A percentile compares a stretch with the other conserved stretches of the same genome.
phyloP scores from a whole-genome alignment of 2,888 invertebrate species.

The Pterostichus madidus region DNA sequence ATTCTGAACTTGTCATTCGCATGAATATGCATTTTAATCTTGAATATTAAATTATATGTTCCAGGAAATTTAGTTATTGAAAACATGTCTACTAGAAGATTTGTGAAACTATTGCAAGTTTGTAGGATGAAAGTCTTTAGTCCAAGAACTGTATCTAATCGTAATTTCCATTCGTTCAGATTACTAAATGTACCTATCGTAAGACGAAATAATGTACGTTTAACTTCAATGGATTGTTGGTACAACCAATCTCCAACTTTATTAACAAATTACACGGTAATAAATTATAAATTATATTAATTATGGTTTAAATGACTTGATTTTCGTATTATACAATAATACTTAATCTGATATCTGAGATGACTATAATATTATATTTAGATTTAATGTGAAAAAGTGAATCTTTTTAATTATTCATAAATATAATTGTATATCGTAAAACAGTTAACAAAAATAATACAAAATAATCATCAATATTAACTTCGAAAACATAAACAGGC shows the following conservation, averaged over 20 bases:
- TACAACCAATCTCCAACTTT: not conserved
- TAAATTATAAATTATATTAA: not conserved
- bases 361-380: too few species aligned
- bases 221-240: not conserved
- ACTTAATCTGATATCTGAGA: too few species aligned
- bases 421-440: too few species aligned
- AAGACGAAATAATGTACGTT: not conserved
- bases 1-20: too few species aligned
- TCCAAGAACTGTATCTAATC: slow-evolving; percentile 7
- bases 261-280: slow-evolving; percentile 17
- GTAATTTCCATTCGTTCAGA: not conserved
- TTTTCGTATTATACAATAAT: too few species aligned
- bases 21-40: too few species aligned
- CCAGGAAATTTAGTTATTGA: not conserved
- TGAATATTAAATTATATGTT: not conserved
- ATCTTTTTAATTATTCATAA: too few species aligned
- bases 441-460: too few species aligned
- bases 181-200: not conserved
- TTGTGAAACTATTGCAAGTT: slow-evolving; percentile 26
- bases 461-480: too few species aligned
- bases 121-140: slow-evolving; percentile 13
- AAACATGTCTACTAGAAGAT: slow-evolving; percentile 25
- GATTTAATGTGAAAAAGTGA: too few species aligned
- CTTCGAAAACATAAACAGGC: too few species aligned
- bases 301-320: too few species aligned